Base-by-base conservation (phyloP, 1,140 invertebrate species). In the Batillaria attramentaria region DNA sequence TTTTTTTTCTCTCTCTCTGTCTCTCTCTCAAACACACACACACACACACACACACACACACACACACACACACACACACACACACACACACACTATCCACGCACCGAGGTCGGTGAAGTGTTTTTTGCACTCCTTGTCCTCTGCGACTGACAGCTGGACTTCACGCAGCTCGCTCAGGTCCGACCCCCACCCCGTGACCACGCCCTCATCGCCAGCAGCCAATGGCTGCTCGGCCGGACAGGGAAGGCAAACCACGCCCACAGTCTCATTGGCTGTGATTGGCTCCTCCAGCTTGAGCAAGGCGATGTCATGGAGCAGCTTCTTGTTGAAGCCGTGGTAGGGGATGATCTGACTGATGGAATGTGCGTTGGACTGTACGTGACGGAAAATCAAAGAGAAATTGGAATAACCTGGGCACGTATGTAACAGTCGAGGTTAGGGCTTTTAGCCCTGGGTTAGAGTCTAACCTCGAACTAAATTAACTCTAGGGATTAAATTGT, bases 171-270 rank as follows among this genome's bases (percentile, higher is more conserved):
- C 24, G 20, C 2, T 37, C 42, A 46, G 39, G 0, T n/a, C 33
- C 5, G 18, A 31, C 6, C 68, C 68, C 68, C 68, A 70, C 24
- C 68, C 68, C 16, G 68, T 70, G 24, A 70, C 68, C 68, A 46
- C 35, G 18, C 68, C 68, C 68, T 46, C 42, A n/a, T 46, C 16
- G 41, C 68, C 68, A 28, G 13, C 42, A 2, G 33, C 35, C 68
- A 70, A 39, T 43, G 18, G 68, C n/a, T 46, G 41, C 13, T 70
- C 28, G n/a, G 41, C 24, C 24, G 41, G 24, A 5, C n/a, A n/a
- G 0, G 68, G 68, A 3, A 70, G 68, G 33, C 68, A 70, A 42
- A 42, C 68, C 41, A 70, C 68, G 41, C 68, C 68, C 68, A 70
- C 68, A 31, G 28, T 39, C 41, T 46, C 28, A 2, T 31, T 39